A percentile compares a stretch with the other conserved stretches of the same genome.
Evolutionary conservation across 2,888 invertebrate species (phyloP).

Genomic region (Reticulitermes lucifugus): DNA sequence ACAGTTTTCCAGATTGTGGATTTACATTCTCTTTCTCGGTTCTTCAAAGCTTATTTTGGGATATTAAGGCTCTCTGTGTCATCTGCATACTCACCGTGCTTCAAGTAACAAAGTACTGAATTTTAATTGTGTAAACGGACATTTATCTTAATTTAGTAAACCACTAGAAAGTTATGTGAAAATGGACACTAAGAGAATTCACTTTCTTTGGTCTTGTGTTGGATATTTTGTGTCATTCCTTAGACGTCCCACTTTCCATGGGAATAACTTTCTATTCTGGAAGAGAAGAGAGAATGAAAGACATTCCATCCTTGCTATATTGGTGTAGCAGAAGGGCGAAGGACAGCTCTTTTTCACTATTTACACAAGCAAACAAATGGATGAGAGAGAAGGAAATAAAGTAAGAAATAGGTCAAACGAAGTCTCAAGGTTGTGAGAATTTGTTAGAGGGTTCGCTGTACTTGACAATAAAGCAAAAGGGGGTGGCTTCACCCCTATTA

Average conservation of each 20-base stretch:
- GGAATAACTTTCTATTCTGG: not conserved
- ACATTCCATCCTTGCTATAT: not conserved
- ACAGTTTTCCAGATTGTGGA: no score
- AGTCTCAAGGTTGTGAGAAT: not conserved
- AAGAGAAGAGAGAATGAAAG: not conserved
- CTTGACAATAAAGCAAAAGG: not conserved
- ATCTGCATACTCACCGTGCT: no score
- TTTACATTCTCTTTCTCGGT: no score
- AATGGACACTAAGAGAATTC: not conserved
- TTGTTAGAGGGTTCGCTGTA: not conserved
- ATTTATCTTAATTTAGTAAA: no score
- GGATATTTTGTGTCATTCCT: not conserved
- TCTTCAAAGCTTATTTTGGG: no score
- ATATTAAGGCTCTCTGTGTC: no score
- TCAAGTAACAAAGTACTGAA: no score
- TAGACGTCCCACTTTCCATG: not conserved
- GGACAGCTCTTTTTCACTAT: slow-evolving; percentile 2
- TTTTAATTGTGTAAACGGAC: no score
- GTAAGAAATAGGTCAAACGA: slow-evolving; percentile 1
- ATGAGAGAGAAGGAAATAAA: not conserved
- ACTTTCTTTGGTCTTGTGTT: not conserved
- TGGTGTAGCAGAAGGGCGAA: not conserved
- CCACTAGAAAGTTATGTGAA: no score
- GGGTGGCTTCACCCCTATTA: slow-evolving; percentile 3
- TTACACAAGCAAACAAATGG: slow-evolving; percentile 12